phyloP scores from a whole-genome alignment of 2,797 vertebrate species.

The Chelon auratus region DNA sequence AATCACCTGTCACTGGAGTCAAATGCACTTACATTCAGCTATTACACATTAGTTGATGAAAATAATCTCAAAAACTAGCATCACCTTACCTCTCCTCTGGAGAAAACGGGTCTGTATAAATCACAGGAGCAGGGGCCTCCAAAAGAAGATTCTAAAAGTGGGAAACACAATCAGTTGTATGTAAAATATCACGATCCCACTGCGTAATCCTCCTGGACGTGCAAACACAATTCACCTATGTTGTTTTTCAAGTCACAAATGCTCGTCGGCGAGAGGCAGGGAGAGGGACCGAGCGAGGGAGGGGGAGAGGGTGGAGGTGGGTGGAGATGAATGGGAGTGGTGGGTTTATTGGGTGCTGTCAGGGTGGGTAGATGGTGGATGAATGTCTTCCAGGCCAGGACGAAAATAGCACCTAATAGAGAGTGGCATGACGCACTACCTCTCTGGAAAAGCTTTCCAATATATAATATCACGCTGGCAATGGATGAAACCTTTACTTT shows the following conservation, averaged over 20 bases:
- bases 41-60: conserved; percentile 16
- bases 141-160: conserved; percentile 27
- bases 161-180: conserved; percentile 1
- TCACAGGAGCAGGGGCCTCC: conserved; percentile 7
- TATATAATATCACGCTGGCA: conserved; percentile 68
- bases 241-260: conserved; percentile 65
- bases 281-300: conserved; percentile 22
- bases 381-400: conserved; percentile 79
- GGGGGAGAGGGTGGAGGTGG: conserved; percentile 52
- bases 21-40: conserved; percentile 27
- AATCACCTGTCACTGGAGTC: conserved; percentile 59
- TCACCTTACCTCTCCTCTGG: conserved; percentile 62
- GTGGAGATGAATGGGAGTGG: conserved; percentile 75
- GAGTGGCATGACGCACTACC: conserved; percentile 77
- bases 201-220: conserved; percentile 52
- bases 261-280: conserved; percentile 35
- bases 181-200: conserved; percentile 24
- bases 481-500: conserved; percentile 57
- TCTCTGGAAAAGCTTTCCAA: conserved; percentile 71
- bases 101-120: conserved; percentile 28
- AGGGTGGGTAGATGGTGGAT: conserved; percentile 78
- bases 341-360: conserved; percentile 83
- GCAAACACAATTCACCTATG: conserved; percentile 62
- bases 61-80: conserved; percentile 6
- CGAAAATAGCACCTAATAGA: conserved; percentile 81